A percentile compares a stretch with the other conserved stretches of the same genome.
These are phyloP conservation scores for Nasalis larvatus DNA, from an alignment of 2,113 vertebrate genomes.

Conservation along the genomic window DNA sequence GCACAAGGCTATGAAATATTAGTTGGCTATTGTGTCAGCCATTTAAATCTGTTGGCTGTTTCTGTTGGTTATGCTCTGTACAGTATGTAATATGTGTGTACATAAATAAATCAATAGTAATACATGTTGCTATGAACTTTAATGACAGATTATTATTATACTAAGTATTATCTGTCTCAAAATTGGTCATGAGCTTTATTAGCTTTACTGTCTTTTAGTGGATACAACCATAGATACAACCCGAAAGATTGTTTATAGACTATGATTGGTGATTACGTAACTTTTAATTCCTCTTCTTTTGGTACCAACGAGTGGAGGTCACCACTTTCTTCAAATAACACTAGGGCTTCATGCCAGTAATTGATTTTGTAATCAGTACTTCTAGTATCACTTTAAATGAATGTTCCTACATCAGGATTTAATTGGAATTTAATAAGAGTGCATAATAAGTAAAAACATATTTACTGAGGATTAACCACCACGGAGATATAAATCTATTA, in stretches of 20 bases:
- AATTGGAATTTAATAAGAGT: constrained; percentile 72
- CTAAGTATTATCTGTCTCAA: neutral
- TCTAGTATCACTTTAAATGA: constrained; percentile 66
- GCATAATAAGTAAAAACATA: constrained; percentile 65
- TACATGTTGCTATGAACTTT: neutral
- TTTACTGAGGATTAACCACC: constrained; percentile 69
- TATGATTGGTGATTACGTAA: constrained; percentile 5
- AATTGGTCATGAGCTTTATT: neutral
- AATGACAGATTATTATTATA: neutral
- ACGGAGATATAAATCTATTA: constrained; percentile 60
- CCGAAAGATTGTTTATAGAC: constrained; percentile 18
- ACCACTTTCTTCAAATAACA: constrained; percentile 47
- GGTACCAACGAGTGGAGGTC: constrained; percentile 5
- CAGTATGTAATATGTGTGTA: neutral
- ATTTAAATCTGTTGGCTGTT: neutral
- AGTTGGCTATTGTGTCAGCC: neutral
- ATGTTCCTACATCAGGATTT: constrained; percentile 61
- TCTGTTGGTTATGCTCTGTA: neutral
- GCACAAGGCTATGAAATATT: neutral
- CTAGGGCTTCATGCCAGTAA: constrained; percentile 37
- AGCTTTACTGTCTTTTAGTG: neutral
- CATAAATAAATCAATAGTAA: neutral
- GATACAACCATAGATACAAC: neutral
- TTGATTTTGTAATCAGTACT: constrained; percentile 69
- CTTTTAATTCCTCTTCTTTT: constrained; percentile 49